phyloP scores from a whole-genome alignment of 1,140 invertebrate species.

The Drosophila varians region DNA sequence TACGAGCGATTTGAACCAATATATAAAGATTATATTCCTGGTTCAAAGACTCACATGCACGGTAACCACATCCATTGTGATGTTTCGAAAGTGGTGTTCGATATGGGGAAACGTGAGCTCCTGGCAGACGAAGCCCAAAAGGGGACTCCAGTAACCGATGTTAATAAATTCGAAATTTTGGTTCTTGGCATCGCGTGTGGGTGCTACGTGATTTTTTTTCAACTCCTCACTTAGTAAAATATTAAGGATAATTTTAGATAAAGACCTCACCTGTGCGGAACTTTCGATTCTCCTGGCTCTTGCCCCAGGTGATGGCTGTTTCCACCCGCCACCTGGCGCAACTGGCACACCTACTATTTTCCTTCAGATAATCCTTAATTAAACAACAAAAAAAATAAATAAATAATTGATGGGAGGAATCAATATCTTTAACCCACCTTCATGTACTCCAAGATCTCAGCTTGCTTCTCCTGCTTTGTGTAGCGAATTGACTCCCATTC shows the following conservation, averaged over 20 bases:
- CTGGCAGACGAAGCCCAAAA: constrained; percentile 87
- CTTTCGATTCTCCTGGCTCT: constrained; percentile 70
- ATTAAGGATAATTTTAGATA: background rate
- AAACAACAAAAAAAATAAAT: background rate
- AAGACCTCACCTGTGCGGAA: constrained; percentile 31
- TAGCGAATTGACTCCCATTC: constrained; percentile 91
- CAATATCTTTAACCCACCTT: constrained; percentile 46
- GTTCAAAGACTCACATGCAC: constrained; percentile 70
- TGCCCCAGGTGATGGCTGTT: constrained; percentile 80
- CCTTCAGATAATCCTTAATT: constrained; percentile 62
- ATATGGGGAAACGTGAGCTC: constrained; percentile 92
- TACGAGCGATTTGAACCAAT: constrained; percentile 84
- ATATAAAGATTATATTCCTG: constrained; percentile 64
- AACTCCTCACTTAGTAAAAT: no score
- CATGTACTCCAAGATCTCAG: constrained; percentile 86
- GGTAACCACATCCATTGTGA: constrained; percentile 87
- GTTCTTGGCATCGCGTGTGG: constrained; percentile 55
- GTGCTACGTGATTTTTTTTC: constrained; percentile 4
- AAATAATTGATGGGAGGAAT: background rate
- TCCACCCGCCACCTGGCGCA: constrained; percentile 76
- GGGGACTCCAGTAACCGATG: constrained; percentile 90
- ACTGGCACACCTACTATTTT: constrained; percentile 89
- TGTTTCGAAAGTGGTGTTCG: constrained; percentile 90
- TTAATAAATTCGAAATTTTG: constrained; percentile 84
- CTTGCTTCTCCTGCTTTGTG: constrained; percentile 87